Evolutionary conservation across 2,797 vertebrate genomes (phyloP), one percentile per base, ranked within the genome.

Genomic region (Cirrhinus mrigala): DNA sequence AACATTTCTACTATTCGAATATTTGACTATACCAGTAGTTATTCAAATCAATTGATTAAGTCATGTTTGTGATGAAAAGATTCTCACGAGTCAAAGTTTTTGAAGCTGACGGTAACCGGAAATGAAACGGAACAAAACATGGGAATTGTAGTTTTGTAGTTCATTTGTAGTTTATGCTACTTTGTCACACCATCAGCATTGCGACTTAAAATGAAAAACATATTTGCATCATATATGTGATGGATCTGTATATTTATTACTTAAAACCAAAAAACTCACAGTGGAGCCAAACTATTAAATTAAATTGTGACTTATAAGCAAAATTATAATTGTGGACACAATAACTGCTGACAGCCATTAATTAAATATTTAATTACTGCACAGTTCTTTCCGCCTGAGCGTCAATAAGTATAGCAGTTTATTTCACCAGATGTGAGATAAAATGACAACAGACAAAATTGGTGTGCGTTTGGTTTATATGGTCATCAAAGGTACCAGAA

Each of bases 401-500:
- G 22, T 64, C 10, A 18, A 18, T 46, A 44, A 60, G 29, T 29
- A 37, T n/a, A 56, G 12, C 15, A 0, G 20, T 56, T 76, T 10
- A 46, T 73, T 66, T 50, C 27, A 22, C 48, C 50, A 54, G 24
- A 54, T 14, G 4, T 20, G 46, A 20, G 29, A 86, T 11, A n/a
- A 50, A 48, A 54, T 11, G 29, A 83, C 66, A 75, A n/a, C 20
- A 70, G 73, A 66, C 70, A 69, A 52, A 52, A 46, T 69, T 87
- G 24, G 68, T 78, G 48, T 75, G 75, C 73, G 27, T 82, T 89
- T 86, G 79, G 75, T 88, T 90, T 87, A 82, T 88, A 84, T 79
- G 80, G 71, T 81, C 66, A 85, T 84, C 82, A 84, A 58, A 85
- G 83, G 84, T 81, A 89, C 66, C 85, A 89, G 89, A 90, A 83